phyloP scores from a whole-genome alignment of 2,113 vertebrate genomes.

The Platichthys stellatus region DNA sequence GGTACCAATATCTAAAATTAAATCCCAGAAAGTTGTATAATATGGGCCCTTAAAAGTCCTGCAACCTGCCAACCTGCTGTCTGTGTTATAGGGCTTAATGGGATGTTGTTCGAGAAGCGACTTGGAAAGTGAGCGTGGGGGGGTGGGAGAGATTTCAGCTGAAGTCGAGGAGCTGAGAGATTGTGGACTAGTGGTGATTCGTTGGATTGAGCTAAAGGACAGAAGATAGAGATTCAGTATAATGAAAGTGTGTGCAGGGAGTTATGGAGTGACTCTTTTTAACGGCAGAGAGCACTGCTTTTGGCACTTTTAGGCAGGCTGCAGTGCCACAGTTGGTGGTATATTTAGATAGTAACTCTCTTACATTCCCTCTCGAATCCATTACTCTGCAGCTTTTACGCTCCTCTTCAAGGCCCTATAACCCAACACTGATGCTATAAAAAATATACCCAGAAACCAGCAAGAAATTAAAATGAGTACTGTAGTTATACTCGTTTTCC shows the following conservation, averaged over 20 bases:
- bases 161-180: no score
- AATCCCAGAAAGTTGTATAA: no score
- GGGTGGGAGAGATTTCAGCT: no score
- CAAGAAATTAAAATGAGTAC: background rate
- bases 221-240: background rate
- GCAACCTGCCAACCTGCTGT: no score
- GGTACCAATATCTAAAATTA: no score
- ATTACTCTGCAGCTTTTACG: slow-evolving; percentile 36
- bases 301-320: slow-evolving; percentile 8
- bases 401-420: slow-evolving; percentile 30
- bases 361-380: slow-evolving; percentile 18
- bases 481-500: slow-evolving; percentile 2
- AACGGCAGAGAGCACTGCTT: slow-evolving; percentile 25
- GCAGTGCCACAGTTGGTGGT: slow-evolving; percentile 1
- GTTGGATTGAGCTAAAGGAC: background rate
- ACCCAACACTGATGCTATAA: background rate
- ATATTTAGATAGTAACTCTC: slow-evolving; percentile 11
- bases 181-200: slow-evolving; percentile 9
- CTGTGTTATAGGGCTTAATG: slow-evolving; percentile 6
- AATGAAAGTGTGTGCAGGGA: slow-evolving; percentile 18
- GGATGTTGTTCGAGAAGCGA: slow-evolving; percentile 19
- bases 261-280: slow-evolving; percentile 15
- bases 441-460: slow-evolving; percentile 4
- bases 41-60: background rate
- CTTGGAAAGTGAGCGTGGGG: background rate